Base-by-base conservation (phyloP, 2,113 vertebrate species). In the Microcebus jonahi region DNA sequence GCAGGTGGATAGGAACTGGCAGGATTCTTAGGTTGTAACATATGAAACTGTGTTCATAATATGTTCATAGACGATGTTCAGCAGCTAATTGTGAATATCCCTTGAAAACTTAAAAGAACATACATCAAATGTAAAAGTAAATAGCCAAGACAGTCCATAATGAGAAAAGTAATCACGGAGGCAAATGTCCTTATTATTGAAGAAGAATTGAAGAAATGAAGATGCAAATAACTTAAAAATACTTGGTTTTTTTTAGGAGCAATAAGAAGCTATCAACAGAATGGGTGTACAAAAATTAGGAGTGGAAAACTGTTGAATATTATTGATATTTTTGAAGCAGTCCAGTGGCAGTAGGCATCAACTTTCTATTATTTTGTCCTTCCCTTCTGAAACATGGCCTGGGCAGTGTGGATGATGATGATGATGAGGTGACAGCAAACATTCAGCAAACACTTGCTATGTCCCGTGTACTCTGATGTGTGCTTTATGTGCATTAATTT, bases 391-490 rank as follows among this genome's bases (percentile, higher is more conserved):
- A 45, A 34, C 8, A 1, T 29, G 39, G 36, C 12, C n/a, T 79
- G 55, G 48, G 17, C 65, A 31, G 8, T 57, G 29, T 34, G 21
- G 14, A 5, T 3, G 88, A 55, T 11, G 14, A 5, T 3, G 88
- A 55, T 11, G 3, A 27, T 3, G 88, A 84, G 5, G n/a, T 87
- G 21, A 68, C 11, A 85, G 80, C 39, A 57, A 3, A 59, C 23
- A 1, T 45, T 81, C 65, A 39, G 15, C n/a, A 21, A n/a, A 73
- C 34, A 27, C 21, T 65, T 59, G 11, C 57, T 57, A 1, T 57
- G 15, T 17, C 27, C 48, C 15, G 0, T 0, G 0, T 27, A 7
- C 12, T 23, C 53, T 27, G 20, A 3, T 31, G n/a, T 27, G 23
- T 50, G 15, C 53, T 13, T 45, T 8, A 3, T 17, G 17, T 45